Base-by-base conservation (phyloP, 2,113 vertebrate species). In the Syngnathus typhle region DNA sequence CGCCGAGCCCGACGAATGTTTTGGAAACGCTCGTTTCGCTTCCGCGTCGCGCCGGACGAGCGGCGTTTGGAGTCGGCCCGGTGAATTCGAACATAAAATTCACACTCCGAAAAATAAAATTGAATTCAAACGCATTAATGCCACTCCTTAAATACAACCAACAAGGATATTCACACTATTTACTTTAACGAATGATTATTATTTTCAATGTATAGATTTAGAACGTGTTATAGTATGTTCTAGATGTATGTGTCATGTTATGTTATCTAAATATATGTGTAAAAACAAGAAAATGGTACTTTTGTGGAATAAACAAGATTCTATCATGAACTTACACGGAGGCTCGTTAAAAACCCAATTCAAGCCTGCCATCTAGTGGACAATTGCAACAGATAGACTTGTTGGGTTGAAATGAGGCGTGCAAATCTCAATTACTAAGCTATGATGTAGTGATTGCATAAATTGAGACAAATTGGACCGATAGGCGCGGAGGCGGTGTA, bases 311-410 rank as follows among this genome's bases (percentile, higher is more conserved):
- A 1, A 21, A 27, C 21, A 55, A 23, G 1, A 16, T 18, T 58
- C 5, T 8, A 6, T 16, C 55, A 27, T 7, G 13, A 18, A 58
- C 27, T 58, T 16, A 36, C 12, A 7, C 5, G 2, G 19, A 52
- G 19, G 49, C 27, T 16, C 5, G 27, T 7, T 44, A 16, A 8
- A 62, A 23, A 27, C 37, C 64, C 32, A 73, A 76, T 70, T 65
- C 21, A 79, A 83, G 80, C 4, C 69, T 81, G 32, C 80, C 88
- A 85, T 49, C 88, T 89, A 82, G 82, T 81, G 89, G 82, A 59
- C n/a, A 43, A 7, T 12, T 46, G 36, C 2, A 7, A 5, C 23
- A 21, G 2, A 6, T 62, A 23, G 13, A 43, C 12, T 13, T 19
- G 5, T 13, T 6, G 0, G 12, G 19, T 4, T 23, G 19, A 44